These are phyloP conservation scores for Sinocyclocheilus rhinocerous DNA, from an alignment of 2,113 vertebrate genomes.

Conservation along the genomic window DNA sequence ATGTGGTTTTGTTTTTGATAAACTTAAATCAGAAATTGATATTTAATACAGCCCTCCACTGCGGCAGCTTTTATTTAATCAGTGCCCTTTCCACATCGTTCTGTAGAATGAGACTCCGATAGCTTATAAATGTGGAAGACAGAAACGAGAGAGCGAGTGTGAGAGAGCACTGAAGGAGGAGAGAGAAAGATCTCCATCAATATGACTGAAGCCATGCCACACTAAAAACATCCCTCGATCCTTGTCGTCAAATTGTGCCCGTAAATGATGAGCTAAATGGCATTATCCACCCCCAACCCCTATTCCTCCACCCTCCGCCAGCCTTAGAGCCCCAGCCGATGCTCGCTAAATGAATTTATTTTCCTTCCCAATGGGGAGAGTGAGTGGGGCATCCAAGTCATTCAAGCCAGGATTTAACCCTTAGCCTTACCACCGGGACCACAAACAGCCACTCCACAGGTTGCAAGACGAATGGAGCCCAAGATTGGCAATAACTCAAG, in stretches of 20 bases:
- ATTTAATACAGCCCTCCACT: conserved; percentile 61
- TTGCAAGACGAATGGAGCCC: conserved; percentile 1
- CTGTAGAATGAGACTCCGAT: conserved; percentile 53
- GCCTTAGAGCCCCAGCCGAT: conserved; percentile 50
- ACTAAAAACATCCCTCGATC: conserved; percentile 75
- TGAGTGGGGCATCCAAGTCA: conserved; percentile 23
- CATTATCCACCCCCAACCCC: conserved; percentile 61
- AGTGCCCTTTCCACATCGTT: conserved; percentile 60
- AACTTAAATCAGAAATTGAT: conserved; percentile 67
- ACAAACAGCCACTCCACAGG: conserved; percentile 1
- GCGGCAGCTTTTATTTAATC: conserved; percentile 61
- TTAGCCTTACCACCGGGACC: not conserved
- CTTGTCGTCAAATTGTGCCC: conserved; percentile 76
- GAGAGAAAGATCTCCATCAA: conserved; percentile 69
- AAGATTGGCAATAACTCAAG: conserved; percentile 23
- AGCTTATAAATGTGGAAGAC: conserved; percentile 56
- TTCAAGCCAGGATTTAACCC: conserved; percentile 54
- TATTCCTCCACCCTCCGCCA: conserved; percentile 16
- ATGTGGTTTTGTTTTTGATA: conserved; percentile 69
- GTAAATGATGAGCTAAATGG: conserved; percentile 79
- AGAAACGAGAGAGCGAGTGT: conserved; percentile 47
- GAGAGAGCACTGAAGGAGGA: conserved; percentile 48
- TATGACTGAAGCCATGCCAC: conserved; percentile 71
- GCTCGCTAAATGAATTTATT: conserved; percentile 60
- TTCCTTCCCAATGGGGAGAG: conserved; percentile 54